Evolutionary conservation across 2,113 vertebrate genomes (phyloP), one percentile per base, ranked within the genome.

Genomic region (Pelecanus crispus): DNA sequence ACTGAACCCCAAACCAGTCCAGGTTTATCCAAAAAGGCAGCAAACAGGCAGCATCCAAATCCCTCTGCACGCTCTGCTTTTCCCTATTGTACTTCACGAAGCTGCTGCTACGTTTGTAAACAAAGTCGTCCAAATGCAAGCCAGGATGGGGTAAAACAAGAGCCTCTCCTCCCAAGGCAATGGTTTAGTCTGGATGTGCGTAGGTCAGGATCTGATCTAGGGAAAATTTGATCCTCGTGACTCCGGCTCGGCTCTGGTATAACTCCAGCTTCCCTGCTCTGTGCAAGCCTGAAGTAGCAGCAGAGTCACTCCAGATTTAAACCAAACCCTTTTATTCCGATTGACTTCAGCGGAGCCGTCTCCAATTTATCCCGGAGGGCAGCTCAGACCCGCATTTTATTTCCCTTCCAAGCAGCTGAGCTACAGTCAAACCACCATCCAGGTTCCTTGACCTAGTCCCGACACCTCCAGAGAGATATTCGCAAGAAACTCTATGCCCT

Each of bases 371-470:
- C 66, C 72, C 79, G 12, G 45, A 15, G 91, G 70, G 29, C 36
- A 17, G 72, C 42, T 47, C 82, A 86, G 80, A 85, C 70, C 73
- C 80, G 70, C 17, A 81, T 82, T 80, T 71, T 7, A 2, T 21
- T 44, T 34, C 94, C 59, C 50, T 70, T n/a, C 68, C 17, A 9
- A 86, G 61, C 67, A 56, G 61, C 47, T 34, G 36, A 74, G 44
- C 36, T 36, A 40, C 66, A 58, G 21, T 18, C 84, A 55, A 72
- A 84, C 9, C 52, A 34, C 36, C 68, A 67, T 31, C 87, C 87
- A 80, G 63, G 65, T 93, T 95, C 92, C 90, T 88, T 94, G 94
- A 90, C 92, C 90, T 86, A 73, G 61, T 88, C 83, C 80, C 34
- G 21, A 82, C 92, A 85, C 84, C 95, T 95, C 92, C 6, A 59